Evolutionary conservation across 2,797 vertebrate species (phyloP).

Genomic region (Myotis vivesi): DNA sequence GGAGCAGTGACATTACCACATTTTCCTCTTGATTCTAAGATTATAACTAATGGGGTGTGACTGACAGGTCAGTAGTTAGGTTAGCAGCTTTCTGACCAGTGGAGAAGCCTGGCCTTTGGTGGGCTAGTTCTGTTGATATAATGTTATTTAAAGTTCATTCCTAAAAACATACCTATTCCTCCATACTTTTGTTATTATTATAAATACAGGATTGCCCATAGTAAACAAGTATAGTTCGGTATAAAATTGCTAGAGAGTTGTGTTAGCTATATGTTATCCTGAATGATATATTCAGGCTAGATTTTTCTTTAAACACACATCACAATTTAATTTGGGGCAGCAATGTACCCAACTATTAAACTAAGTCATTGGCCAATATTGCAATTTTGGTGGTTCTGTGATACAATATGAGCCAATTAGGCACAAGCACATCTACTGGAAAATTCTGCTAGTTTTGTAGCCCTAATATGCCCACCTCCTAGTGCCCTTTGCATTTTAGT

Average conservation of each 20-base stretch:
- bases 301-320: not conserved
- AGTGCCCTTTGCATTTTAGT: not conserved
- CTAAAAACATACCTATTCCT: not conserved
- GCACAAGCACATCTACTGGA: not conserved
- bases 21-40: not conserved
- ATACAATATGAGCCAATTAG: not conserved
- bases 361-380: not conserved
- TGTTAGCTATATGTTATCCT: not conserved
- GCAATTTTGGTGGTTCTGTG: not conserved
- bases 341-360: not conserved
- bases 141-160: not conserved
- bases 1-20: not conserved
- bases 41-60: not conserved
- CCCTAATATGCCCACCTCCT: not conserved
- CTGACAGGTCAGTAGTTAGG: not conserved
- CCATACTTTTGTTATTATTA: not conserved
- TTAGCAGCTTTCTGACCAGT: not conserved
- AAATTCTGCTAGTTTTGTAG: not conserved
- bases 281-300: not conserved
- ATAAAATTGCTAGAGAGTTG: not conserved
- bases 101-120: fast-evolving
- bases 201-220: not conserved
- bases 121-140: not conserved
- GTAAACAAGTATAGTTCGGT: not conserved
- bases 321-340: not conserved